Base-by-base conservation (phyloP, 2,113 vertebrate species). In the Panthera tigris region DNA sequence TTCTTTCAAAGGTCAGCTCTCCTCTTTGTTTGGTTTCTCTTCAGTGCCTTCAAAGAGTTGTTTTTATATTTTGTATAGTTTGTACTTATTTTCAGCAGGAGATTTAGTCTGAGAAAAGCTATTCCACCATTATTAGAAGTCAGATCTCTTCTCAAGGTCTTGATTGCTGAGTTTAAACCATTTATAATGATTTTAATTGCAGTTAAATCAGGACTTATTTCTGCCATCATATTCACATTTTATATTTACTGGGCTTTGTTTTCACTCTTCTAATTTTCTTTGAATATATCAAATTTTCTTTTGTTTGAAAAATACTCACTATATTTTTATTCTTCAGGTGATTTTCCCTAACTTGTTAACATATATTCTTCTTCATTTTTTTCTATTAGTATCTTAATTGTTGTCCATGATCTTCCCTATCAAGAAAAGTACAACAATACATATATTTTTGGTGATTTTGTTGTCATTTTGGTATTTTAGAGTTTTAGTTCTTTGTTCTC, bases 401-500 rank as follows among this genome's bases (percentile, higher is more conserved):
- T 57, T 85, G 33, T 61, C 18, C 12, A 4, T 50, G 69, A 33
- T 55, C n/a, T 29, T 93, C 7, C 18, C 15, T 57, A 85, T 50
- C 29, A 84, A 50, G 50, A 36, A 82, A 73, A 74, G 14, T 89
- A 73, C 13, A 74, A 0, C 31, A 23, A 29, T 50, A 52, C 33
- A 16, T 5, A 5, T 85, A 4, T 68, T 25, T 57, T 84, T 61
- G 65, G 19, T 85, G 9, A 57, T n/a, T 55, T 80, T 81, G 27
- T 16, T 95, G 29, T 31, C 31, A 86, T 78, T 66, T 89, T 78
- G 31, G 16, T 74, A 39, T 41, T 71, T 92, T 93, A 83, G 41
- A 65, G 48, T 82, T 90, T 95, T 69, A 82, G 9, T 71, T 86
- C 36, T 93, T 95, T 83, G 18, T 91, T 90, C 92, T 27, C 9